Percentiles rank a stretch among this genome's conserved stretches.
phyloP scores from a whole-genome alignment of 2,888 invertebrate species.

The Phorcus lineatus region DNA sequence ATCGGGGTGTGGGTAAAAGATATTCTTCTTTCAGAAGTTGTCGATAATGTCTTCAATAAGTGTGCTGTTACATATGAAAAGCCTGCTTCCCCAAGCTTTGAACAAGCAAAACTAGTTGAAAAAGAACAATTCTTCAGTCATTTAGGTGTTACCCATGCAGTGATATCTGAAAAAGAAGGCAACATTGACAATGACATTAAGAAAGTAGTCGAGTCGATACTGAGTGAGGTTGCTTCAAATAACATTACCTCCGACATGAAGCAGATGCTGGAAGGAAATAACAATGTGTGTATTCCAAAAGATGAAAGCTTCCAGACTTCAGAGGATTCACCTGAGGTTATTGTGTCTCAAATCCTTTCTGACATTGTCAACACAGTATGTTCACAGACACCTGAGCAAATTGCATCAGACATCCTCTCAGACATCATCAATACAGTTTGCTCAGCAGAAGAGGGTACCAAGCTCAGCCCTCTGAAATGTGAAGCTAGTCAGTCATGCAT shows the following conservation, averaged over 20 bases:
- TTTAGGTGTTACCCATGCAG: too few relatives aligned
- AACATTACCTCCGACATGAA: slow-evolving; percentile 4
- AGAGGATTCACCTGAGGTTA: neutral
- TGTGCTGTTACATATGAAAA: too few relatives aligned
- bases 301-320: neutral
- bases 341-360: neutral
- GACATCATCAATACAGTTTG: neutral
- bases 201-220: neutral
- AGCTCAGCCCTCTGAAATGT: neutral
- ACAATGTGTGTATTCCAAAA: neutral
- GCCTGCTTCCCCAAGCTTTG: too few relatives aligned
- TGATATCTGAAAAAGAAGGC: neutral
- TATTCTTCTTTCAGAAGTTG: too few relatives aligned
- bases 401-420: neutral
- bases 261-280: neutral
- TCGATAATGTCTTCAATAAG: too few relatives aligned
- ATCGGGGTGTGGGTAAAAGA: too few relatives aligned
- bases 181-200: neutral
- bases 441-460: neutral
- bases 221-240: slow-evolving; percentile 12
- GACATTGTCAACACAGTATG: neutral
- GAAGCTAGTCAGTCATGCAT: too few relatives aligned
- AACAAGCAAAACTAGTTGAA: too few relatives aligned
- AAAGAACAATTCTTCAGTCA: too few relatives aligned
- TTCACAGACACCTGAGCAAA: neutral